Percentiles rank a stretch among this genome's conserved stretches.
Evolutionary conservation across 2,113 vertebrate species (phyloP).

Genomic region (Cichladusa arquata): DNA sequence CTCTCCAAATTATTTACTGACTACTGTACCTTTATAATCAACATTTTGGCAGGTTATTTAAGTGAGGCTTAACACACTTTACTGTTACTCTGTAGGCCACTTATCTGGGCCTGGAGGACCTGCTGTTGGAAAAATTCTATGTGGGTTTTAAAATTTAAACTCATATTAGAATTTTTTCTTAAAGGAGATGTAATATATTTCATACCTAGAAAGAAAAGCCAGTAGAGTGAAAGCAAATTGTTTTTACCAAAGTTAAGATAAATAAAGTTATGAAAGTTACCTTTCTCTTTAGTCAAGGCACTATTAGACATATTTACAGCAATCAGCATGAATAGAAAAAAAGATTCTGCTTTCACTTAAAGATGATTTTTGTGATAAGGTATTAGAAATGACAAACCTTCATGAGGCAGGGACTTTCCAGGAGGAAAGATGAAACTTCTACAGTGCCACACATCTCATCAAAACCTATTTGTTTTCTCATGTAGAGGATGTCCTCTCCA

Average conservation of each 20-base stretch:
- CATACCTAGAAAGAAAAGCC: neutral
- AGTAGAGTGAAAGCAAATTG: neutral
- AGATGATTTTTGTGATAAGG: neutral
- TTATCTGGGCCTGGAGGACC: neutral
- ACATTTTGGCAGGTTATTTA: neutral
- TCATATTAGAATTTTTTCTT: neutral
- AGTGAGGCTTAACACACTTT: neutral
- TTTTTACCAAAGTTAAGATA: neutral
- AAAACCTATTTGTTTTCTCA: neutral
- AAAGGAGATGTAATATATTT: neutral
- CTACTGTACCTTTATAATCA: neutral
- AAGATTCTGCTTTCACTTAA: neutral
- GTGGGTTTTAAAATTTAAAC: neutral
- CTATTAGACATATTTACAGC: neutral
- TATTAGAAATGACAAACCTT: neutral
- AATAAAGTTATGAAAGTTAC: neutral
- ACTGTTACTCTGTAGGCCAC: neutral
- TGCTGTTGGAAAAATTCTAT: neutral
- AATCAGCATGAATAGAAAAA: neutral
- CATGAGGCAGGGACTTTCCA: neutral
- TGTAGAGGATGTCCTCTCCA: neutral
- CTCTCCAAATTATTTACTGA: neutral
- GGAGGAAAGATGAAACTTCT: neutral
- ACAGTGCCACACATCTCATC: neutral
- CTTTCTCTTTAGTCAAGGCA: neutral